Evolutionary conservation across 2,113 vertebrate genomes (phyloP), one percentile per base, ranked within the genome.

Genomic region (Epinephelus moara): DNA sequence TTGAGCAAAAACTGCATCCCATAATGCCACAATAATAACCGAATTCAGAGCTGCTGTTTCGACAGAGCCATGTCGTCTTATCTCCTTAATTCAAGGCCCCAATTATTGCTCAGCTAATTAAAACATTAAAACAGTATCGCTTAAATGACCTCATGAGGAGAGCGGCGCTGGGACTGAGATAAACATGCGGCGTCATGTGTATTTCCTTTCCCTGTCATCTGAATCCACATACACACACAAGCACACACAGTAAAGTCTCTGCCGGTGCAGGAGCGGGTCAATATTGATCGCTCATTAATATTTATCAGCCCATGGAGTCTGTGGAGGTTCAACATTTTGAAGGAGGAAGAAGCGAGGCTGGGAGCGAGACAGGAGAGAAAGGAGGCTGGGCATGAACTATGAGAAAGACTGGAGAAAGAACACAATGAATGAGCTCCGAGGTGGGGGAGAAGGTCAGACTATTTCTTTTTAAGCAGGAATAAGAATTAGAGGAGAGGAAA

Each of bases 31-130:
- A 10, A 21, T 87, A 84, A 86, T 86, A 86, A 84, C 62, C 66
- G 37, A 80, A 87, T 84, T 85, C 84, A 59, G 66, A 85, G 86
- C 53, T n/a, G 78, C 40, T 82, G 85, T 84, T 85, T 75, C 77
- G 71, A 49, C 30, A 13, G 61, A 91, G 67, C 69, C 49, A 25
- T 11, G 79, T 73, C 89, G 79, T 71, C 89, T 95, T 94, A 94
- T 94, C 94, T 84, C 82, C 64, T 74, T 70, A 80, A 90, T 91
- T 93, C 93, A 94, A 91, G 82, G 75, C 75, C 57, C 78, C 75
- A 25, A 91, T 93, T 93, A 93, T 72, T 84, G 87, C 74, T 73
- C 56, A 9, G 85, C 85, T 92, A 93, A 94, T 94, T 92, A 91
- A 93, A 94, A 91, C 87, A 84, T 42, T 73, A 76, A 70, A 91